phyloP scores from a whole-genome alignment of 2,797 vertebrate genomes.

The Coregonus ussuriensis region DNA sequence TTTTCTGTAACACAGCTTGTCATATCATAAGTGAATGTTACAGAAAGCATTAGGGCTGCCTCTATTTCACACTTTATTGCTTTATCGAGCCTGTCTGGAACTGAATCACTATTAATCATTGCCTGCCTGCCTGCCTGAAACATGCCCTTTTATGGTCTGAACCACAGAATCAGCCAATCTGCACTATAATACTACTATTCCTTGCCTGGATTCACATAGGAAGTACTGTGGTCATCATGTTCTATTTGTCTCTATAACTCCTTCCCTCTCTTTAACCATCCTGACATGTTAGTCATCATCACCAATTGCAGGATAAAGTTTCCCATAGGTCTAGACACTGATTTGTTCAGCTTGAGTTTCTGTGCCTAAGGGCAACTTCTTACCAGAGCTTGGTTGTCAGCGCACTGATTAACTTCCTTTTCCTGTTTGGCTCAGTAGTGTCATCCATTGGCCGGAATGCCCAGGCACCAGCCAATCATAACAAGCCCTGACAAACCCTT shows the following conservation, averaged over 20 bases:
- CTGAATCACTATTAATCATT: neutral
- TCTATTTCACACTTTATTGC: conserved; percentile 9
- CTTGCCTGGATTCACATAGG: neutral
- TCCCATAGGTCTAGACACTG: too few relatives aligned
- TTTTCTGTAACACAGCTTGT: conserved; percentile 3
- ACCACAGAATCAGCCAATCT: neutral
- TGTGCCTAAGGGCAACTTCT: too few relatives aligned
- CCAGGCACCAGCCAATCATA: neutral
- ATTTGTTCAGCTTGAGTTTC: too few relatives aligned
- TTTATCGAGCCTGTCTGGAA: conserved; percentile 4
- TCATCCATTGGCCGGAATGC: neutral
- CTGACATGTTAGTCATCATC: too few relatives aligned
- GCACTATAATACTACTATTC: neutral
- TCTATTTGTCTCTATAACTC: neutral
- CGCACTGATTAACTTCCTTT: neutral
- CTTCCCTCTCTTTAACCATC: too few relatives aligned
- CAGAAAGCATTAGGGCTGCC: conserved; percentile 11
- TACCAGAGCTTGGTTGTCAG: too few relatives aligned
- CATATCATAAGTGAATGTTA: conserved; percentile 22
- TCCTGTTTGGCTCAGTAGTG: neutral
- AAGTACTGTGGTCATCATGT: neutral
- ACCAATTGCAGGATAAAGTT: too few relatives aligned
- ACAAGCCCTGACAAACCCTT: neutral
- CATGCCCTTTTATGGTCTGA: neutral
- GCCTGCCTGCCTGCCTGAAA: neutral